Percentiles rank a stretch among this genome's conserved stretches.
These are phyloP conservation scores for Ochropleura leucogaster DNA, from an alignment of 2,888 invertebrate genomes.

Conservation along the genomic window DNA sequence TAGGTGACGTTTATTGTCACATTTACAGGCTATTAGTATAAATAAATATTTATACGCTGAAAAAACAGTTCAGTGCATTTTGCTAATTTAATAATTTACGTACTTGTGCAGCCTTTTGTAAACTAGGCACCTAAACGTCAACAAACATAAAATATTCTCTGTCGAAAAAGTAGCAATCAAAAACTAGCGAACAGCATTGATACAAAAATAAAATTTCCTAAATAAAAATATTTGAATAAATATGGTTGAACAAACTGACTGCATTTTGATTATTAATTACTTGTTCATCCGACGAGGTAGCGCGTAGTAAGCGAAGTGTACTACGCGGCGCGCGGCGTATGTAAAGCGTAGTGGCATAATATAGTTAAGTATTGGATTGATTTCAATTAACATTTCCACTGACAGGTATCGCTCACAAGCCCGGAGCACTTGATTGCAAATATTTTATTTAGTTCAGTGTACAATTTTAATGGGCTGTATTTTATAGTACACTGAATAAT, in stretches of 20 bases:
- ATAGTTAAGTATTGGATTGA: constrained; percentile 39
- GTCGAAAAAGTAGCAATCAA: not conserved
- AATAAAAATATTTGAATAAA: constrained; percentile 43
- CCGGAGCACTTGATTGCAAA: constrained; percentile 22
- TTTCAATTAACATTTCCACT: constrained; percentile 32
- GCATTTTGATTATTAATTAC: constrained; percentile 48
- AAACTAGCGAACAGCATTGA: not conserved
- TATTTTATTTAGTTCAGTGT: constrained; percentile 23
- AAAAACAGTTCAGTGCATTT: not conserved
- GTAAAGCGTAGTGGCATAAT: not conserved
- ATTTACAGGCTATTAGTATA: not conserved
- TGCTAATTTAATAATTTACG: not conserved
- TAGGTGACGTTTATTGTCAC: not conserved
- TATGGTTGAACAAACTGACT: constrained; percentile 15
- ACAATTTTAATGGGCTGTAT: not conserved
- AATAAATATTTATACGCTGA: not conserved
- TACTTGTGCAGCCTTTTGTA: not conserved
- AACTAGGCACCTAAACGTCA: not conserved
- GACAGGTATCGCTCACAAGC: constrained; percentile 5
- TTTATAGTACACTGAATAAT: not conserved
- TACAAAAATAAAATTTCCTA: not conserved
- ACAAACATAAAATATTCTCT: not conserved
- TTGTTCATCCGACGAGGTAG: constrained; percentile 16
- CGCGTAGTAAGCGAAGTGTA: constrained; percentile 1
- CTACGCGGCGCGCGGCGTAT: not conserved